A percentile compares a stretch with the other conserved stretches of the same genome.
These are phyloP conservation scores for Aphelinus certus DNA, from an alignment of 1,140 invertebrate genomes.

Conservation along the genomic window DNA sequence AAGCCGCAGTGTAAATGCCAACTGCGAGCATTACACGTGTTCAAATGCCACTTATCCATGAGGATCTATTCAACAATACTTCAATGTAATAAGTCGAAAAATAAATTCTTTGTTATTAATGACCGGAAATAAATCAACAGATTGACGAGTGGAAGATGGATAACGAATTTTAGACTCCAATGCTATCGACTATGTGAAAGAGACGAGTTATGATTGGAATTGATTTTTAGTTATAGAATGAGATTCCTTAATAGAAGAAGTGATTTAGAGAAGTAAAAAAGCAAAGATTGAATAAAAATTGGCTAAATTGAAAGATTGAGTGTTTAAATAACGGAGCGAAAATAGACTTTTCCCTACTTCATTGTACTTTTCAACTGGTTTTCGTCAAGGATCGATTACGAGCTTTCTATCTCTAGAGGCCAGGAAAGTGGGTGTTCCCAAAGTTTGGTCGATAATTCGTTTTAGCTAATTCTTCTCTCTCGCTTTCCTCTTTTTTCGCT, in stretches of 20 bases:
- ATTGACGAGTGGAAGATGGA: too few relatives aligned
- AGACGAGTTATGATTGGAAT: neutral
- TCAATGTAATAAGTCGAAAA: too few relatives aligned
- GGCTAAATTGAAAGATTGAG: conserved; percentile 25
- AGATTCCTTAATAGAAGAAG: conserved; percentile 5
- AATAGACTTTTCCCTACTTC: conserved; percentile 27
- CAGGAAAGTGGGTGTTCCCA: conserved; percentile 47
- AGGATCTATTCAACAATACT: too few relatives aligned
- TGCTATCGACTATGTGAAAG: too few relatives aligned
- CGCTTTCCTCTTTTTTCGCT: conserved; percentile 31
- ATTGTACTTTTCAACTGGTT: conserved; percentile 37
- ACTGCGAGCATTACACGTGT: too few relatives aligned
- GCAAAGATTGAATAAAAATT: conserved; percentile 23
- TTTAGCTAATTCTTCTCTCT: conserved; percentile 50
- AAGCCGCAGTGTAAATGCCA: too few relatives aligned
- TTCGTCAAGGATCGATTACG: conserved; percentile 37
- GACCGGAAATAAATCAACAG: too few relatives aligned
- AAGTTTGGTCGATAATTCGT: conserved; percentile 59
- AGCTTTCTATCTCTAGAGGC: conserved; percentile 33
- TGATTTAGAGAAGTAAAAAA: neutral
- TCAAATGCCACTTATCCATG: too few relatives aligned
- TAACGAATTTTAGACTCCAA: too few relatives aligned
- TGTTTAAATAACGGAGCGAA: conserved; percentile 30
- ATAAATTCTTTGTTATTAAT: too few relatives aligned
- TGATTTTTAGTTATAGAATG: neutral